Evolutionary conservation across 2,797 vertebrate species (phyloP), one percentile per base, ranked within the genome.

Genomic region (Pampus argenteus): DNA sequence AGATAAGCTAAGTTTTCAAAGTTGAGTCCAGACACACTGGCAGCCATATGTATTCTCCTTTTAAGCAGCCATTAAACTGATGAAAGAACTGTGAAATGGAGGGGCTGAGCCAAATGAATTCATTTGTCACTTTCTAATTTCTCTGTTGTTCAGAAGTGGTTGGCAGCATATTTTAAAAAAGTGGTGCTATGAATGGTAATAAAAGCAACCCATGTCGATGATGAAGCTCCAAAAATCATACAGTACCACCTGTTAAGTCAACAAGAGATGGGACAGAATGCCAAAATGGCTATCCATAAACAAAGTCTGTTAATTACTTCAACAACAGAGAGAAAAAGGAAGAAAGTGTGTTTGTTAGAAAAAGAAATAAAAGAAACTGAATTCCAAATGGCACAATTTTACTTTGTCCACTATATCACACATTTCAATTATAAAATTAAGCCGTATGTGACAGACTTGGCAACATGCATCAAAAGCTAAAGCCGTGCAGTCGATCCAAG

Each of bases 101-200:
- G 50, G 18, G 54, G 61, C 62, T 13, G 60, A 52, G 77, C 66
- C 79, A 85, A 78, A 89, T 85, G 13, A 76, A 78, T 81, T 78
- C 50, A 85, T 90, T 87, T 79, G 79, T 86, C 83, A 84, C 79
- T 73, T 79, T 79, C 51, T 79, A 66, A 72, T 78, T 72, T 71
- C 61, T 65, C 31, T 45, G 66, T 70, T 78, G 45, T 51, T 82
- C 40, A 22, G 55, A 56, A 20, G 9, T 42, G 29, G 71, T 66
- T 84, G 79, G 81, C 86, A 86, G 75, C 66, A 74, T 79, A 83
- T 82, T 88, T 83, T 78, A 73, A 84, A 84, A 84, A 65, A 71
- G 50, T 9, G 61, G 62, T 26, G 38, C 78, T 70, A 76, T 66
- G 66, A 82, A 73, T 6, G 23, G 65, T 63, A 67, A 69, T 81